These are phyloP conservation scores for Formicarius rufipectus DNA, from an alignment of 2,113 vertebrate species.

Conservation along the genomic window DNA sequence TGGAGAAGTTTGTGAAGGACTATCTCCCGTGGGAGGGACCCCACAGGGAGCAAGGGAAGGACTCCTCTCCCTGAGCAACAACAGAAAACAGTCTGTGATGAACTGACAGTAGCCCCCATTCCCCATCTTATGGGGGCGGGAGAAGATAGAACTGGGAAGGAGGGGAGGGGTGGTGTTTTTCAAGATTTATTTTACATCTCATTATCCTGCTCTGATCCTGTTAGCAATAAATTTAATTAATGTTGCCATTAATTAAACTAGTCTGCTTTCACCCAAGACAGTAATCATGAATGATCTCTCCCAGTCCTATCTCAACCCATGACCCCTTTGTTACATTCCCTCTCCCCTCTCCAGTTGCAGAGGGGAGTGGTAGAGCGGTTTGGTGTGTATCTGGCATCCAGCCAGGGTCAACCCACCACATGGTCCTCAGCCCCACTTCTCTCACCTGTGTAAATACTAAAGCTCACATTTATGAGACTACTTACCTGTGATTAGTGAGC, in stretches of 20 bases:
- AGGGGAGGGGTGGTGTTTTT: neutral
- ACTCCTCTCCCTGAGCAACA: neutral
- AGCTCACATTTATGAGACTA: neutral
- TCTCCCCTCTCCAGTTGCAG: neutral
- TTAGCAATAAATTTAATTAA: neutral
- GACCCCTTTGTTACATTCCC: neutral
- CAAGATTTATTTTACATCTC: neutral
- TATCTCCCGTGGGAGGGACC: neutral
- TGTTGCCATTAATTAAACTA: neutral
- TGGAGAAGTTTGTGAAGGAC: neutral
- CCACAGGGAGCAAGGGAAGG: neutral
- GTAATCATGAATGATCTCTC: neutral
- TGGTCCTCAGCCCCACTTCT: neutral
- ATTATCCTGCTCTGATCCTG: neutral
- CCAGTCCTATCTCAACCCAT: neutral
- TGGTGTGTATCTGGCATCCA: neutral
- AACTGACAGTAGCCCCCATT: neutral
- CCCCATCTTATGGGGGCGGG: neutral
- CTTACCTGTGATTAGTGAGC: neutral
- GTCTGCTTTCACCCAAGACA: neutral
- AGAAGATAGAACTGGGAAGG: neutral
- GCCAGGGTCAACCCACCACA: neutral
- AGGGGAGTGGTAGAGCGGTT: neutral
- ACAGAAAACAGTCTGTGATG: neutral
- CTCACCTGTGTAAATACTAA: neutral